phyloP scores from a whole-genome alignment of 30 jellyfish, hydroid and myxozoan species.

The Aurelia sp. region DNA sequence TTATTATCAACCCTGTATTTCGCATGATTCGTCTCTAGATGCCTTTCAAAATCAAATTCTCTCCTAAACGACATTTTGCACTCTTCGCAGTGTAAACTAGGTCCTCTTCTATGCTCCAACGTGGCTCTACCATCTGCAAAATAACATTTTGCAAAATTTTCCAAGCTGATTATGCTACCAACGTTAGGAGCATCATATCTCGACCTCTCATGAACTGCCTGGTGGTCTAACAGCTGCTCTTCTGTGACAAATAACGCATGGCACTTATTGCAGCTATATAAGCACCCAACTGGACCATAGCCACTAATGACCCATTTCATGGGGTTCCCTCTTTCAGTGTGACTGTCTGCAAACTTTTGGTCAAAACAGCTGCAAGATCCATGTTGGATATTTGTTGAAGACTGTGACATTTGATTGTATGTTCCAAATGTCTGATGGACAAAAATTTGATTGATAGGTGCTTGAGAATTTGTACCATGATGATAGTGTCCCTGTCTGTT shows the following conservation, averaged over 20 bases:
- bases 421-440: conserved; percentile 2
- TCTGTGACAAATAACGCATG: conserved; percentile 45
- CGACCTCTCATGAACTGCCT: conserved; percentile 8
- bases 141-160: conserved; percentile 23
- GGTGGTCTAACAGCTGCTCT: conserved; percentile 19
- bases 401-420: neutral
- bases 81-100: neutral
- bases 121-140: neutral
- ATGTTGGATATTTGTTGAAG: neutral
- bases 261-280: conserved; percentile 40
- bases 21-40: neutral
- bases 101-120: neutral
- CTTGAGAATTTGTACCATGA: neutral
- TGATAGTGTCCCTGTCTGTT: neutral
- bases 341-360: neutral
- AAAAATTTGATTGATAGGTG: neutral
- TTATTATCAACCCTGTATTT: neutral
- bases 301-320: conserved; percentile 24
- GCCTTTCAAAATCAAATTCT: conserved; percentile 1
- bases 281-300: conserved; percentile 41
- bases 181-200: neutral
- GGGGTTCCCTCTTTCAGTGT: neutral
- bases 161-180: conserved; percentile 37
- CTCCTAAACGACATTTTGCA: conserved; percentile 13
- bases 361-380: neutral